Evolutionary conservation across 1,140 invertebrate species (phyloP).

Genomic region (Hylaeus volcanicus): DNA sequence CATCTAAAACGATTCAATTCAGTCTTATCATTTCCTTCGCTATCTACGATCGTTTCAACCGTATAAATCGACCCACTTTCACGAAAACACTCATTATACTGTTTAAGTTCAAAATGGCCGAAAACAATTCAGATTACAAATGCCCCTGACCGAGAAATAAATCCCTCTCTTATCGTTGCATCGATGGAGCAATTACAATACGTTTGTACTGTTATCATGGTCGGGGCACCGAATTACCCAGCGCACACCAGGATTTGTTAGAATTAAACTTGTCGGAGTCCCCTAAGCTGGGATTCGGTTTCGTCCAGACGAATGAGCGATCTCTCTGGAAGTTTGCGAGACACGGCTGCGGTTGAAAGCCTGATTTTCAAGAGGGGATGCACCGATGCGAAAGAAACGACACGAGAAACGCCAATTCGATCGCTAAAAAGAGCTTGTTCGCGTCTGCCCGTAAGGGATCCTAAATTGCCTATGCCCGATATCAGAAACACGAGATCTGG

Average conservation of each 20-base stretch:
- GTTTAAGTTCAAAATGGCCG: no score
- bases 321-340: slow-evolving; percentile 8
- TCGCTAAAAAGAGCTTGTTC: not conserved
- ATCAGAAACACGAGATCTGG: slow-evolving; percentile 7
- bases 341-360: not conserved
- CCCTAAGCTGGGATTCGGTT: not conserved
- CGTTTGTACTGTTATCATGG: no score
- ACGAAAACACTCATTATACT: no score
- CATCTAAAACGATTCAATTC: not conserved
- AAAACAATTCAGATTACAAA: no score
- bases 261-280: no score
- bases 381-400: not conserved
- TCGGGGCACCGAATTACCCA: not conserved
- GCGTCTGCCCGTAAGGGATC: slow-evolving; percentile 2
- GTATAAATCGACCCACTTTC: no score
- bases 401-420: not conserved
- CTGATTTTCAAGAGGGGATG: not conserved
- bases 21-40: not conserved
- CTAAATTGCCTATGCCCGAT: slow-evolving; percentile 1
- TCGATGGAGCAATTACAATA: no score
- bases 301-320: not conserved
- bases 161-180: no score
- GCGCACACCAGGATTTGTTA: no score
- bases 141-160: no score
- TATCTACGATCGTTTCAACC: not conserved